These are phyloP conservation scores for Etia nguti DNA, from an alignment of 2,113 vertebrate genomes.

Conservation along the genomic window DNA sequence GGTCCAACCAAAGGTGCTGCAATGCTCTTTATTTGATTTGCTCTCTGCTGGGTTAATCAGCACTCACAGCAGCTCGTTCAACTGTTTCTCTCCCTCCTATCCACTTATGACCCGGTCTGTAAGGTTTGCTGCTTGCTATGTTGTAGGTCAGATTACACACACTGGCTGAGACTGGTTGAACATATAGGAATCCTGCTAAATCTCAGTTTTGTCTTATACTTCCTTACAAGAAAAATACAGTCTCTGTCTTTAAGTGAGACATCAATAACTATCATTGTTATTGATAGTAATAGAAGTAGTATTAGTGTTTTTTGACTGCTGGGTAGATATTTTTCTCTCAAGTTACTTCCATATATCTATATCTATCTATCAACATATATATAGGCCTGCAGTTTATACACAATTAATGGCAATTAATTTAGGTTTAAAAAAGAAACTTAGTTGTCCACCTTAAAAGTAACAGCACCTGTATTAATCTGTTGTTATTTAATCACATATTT, in stretches of 20 bases:
- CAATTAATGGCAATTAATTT: not conserved
- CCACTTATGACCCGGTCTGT: accelerated
- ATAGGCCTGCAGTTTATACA: not conserved
- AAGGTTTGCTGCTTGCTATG: accelerated
- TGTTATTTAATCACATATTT: not conserved
- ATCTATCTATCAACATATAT: too few relatives aligned
- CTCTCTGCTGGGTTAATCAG: not conserved
- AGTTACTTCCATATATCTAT: not conserved
- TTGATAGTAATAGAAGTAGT: not conserved
- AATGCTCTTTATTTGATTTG: not conserved
- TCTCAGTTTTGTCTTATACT: not conserved
- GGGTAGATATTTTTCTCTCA: not conserved
- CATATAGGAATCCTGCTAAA: not conserved
- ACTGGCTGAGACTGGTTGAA: not conserved
- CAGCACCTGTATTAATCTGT: not conserved
- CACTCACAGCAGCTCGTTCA: not conserved
- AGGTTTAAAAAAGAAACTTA: not conserved
- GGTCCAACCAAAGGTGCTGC: not conserved
- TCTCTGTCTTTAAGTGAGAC: not conserved
- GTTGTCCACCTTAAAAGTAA: not conserved
- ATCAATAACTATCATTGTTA: not conserved
- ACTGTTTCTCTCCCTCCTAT: not conserved
- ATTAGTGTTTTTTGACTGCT: not conserved
- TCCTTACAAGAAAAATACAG: not conserved
- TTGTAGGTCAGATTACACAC: not conserved